A percentile compares a stretch with the other conserved stretches of the same genome.
These are phyloP conservation scores for Pterocles orientalis DNA, from an alignment of 2,113 vertebrate species.

Conservation along the genomic window DNA sequence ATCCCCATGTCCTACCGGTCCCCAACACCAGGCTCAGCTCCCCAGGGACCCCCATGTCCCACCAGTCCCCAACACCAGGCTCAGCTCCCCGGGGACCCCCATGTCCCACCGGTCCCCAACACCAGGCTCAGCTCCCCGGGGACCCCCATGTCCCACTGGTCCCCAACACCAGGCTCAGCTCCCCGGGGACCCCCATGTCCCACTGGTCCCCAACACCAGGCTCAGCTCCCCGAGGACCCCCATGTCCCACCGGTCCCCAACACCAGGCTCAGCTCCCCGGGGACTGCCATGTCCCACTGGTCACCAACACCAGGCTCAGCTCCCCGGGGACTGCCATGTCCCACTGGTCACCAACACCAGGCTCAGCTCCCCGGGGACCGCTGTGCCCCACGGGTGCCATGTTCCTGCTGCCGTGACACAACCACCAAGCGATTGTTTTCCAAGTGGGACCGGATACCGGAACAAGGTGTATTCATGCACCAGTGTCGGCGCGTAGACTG, in stretches of 20 bases:
- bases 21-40: background rate
- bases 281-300: background rate
- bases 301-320: too few species aligned
- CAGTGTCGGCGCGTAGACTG: accelerated
- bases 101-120: accelerated
- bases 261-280: background rate
- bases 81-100: background rate
- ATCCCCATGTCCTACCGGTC: background rate
- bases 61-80: background rate
- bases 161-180: background rate
- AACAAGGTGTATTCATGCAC: background rate
- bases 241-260: accelerated
- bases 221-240: background rate
- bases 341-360: background rate
- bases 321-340: background rate
- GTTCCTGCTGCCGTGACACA: background rate
- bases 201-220: accelerated
- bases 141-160: background rate
- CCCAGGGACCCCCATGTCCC: background rate
- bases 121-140: background rate
- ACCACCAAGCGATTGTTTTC: background rate
- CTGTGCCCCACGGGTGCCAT: accelerated
- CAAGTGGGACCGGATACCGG: background rate
- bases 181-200: background rate
- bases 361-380: background rate